A percentile compares a stretch with the other conserved stretches of the same genome.
Conservation (phyloP, 2,888 invertebrate species). For the Rotaria sp. region DNA sequence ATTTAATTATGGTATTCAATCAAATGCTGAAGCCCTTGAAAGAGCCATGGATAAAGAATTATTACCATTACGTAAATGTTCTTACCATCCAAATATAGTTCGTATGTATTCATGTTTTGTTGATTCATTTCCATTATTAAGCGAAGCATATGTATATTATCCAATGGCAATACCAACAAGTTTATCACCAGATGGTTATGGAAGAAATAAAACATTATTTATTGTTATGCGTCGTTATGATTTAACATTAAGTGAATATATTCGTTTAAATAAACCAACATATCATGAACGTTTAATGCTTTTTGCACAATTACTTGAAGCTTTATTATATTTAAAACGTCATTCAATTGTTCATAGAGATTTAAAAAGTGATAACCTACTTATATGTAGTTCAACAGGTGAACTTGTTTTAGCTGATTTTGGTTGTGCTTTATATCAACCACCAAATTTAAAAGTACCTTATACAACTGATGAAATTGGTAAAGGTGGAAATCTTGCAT, state of each 20-base stretch:
- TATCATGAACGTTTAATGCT: conserved; percentile 64
- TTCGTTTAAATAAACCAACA: conserved; percentile 56
- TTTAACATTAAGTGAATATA: conserved; percentile 62
- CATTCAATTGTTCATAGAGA: conserved; percentile 73
- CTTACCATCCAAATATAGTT: conserved; percentile 71
- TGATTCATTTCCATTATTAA: conserved; percentile 67
- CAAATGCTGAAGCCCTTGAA: conserved; percentile 69
- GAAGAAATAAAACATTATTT: conserved; percentile 77
- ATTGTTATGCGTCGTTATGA: conserved; percentile 76
- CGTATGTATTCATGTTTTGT: conserved; percentile 72
- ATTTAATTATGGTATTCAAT: conserved; percentile 80
- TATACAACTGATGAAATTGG: conserved; percentile 67
- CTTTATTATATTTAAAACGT: conserved; percentile 67
- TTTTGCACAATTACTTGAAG: conserved; percentile 72
- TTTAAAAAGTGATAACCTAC: conserved; percentile 73
- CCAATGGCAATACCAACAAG: conserved; percentile 73
- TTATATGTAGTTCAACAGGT: conserved; percentile 60
- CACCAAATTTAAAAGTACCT: conserved; percentile 56
- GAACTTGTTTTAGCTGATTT: conserved; percentile 74
- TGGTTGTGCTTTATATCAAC: conserved; percentile 74
- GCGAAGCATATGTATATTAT: conserved; percentile 64
- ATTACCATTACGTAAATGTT: conserved; percentile 60
- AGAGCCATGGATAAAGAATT: conserved; percentile 74
- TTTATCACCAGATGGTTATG: conserved; percentile 68
- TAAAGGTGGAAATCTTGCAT: conserved; percentile 71